phyloP scores from a whole-genome alignment of 2,888 invertebrate genomes.

The Phalera bucephala region DNA sequence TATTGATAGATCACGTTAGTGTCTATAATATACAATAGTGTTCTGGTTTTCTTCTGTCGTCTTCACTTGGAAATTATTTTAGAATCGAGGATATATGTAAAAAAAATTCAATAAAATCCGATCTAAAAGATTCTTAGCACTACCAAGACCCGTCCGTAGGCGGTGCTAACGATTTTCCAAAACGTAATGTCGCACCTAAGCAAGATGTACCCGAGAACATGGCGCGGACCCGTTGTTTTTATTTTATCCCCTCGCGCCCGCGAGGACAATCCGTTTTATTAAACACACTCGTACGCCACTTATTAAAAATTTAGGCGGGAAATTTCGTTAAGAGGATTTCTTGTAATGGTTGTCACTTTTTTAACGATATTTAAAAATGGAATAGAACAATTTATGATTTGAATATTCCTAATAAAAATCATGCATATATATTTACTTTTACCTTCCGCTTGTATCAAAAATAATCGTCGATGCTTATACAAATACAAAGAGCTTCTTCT shows the following conservation, averaged over 20 bases:
- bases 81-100: too few relatives aligned
- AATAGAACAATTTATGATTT: not conserved
- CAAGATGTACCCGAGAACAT: conserved; percentile 48
- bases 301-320: conserved; percentile 73
- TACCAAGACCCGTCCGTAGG: conserved; percentile 51
- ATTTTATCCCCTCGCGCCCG: conserved; percentile 47
- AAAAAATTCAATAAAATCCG: too few relatives aligned
- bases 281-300: conserved; percentile 73
- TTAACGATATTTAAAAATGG: not conserved
- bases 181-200: conserved; percentile 58
- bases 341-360: conserved; percentile 27
- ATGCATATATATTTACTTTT: too few relatives aligned
- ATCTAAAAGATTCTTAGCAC: conserved; percentile 33
- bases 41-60: too few relatives aligned
- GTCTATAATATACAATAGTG: too few relatives aligned
- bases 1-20: too few relatives aligned
- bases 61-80: too few relatives aligned
- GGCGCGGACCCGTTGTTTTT: conserved; percentile 52
- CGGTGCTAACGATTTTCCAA: conserved; percentile 75
- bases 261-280: conserved; percentile 74
- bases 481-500: too few relatives aligned
- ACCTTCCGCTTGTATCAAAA: not conserved
- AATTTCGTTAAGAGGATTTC: conserved; percentile 30
- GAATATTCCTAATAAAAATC: too few relatives aligned
- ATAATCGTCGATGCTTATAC: too few relatives aligned